These are phyloP conservation scores for Leptopilina myrica DNA, from an alignment of 2,888 invertebrate species.

Conservation along the genomic window DNA sequence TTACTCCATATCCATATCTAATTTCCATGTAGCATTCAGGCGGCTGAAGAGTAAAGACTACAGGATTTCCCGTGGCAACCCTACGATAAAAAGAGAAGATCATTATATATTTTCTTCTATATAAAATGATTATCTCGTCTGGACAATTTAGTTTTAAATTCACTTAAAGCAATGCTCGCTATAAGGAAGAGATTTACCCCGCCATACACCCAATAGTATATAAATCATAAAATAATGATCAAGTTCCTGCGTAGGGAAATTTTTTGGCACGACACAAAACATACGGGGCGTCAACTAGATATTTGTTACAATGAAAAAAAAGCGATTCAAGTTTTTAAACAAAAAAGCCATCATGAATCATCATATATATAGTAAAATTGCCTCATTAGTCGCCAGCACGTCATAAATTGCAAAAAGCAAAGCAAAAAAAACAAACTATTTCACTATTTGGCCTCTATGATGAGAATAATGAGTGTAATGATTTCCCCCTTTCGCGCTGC, in stretches of 20 bases:
- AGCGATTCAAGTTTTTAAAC: neutral
- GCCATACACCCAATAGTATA: conserved; percentile 6
- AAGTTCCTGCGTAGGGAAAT: conserved; percentile 1
- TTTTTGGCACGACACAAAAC: neutral
- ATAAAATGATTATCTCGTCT: conserved; percentile 2
- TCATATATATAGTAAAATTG: conserved; percentile 7
- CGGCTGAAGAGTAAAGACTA: conserved; percentile 93
- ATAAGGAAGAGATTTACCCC: conserved; percentile 24
- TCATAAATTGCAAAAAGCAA: conserved; percentile 7
- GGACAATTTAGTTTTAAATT: conserved; percentile 14
- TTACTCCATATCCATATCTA: conserved; percentile 92
- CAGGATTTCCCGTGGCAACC: conserved; percentile 95
- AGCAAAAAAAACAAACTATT: neutral
- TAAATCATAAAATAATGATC: conserved; percentile 17
- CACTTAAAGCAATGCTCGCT: neutral
- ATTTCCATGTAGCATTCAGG: conserved; percentile 98
- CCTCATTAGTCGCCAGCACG: conserved; percentile 32
- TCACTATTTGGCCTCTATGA: conserved; percentile 34
- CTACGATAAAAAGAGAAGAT: conserved; percentile 77
- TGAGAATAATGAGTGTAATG: conserved; percentile 34
- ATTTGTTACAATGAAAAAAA: no score
- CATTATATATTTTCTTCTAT: conserved; percentile 2
- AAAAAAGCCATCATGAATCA: conserved; percentile 22
- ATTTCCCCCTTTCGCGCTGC: conserved; percentile 36
- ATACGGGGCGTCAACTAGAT: neutral